A percentile compares a stretch with the other conserved stretches of the same genome.
Conservation (phyloP, 2,797 vertebrate genomes). For the Sternotherus odoratus region DNA sequence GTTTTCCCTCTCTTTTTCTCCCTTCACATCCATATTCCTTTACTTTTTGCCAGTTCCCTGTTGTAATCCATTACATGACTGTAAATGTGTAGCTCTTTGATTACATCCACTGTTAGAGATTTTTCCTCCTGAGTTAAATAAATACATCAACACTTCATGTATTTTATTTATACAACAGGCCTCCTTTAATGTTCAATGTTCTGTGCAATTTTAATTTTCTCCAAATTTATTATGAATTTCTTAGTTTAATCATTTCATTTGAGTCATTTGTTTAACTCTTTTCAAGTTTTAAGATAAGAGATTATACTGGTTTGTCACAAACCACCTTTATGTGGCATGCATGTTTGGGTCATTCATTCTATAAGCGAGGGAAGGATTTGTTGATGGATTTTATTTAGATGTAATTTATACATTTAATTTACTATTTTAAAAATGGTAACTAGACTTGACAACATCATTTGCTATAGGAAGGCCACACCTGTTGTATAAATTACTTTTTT, state of each 20-base stretch:
- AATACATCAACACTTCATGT: slow-evolving; percentile 27
- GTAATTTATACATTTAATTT: background rate
- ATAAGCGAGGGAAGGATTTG: background rate
- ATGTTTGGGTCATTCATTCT: background rate
- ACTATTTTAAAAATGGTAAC: background rate
- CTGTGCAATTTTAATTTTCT: slow-evolving; percentile 53
- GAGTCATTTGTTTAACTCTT: slow-evolving; percentile 24
- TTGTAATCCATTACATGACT: slow-evolving; percentile 40
- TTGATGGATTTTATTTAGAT: background rate
- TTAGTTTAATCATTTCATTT: slow-evolving; percentile 65
- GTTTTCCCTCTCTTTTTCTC: background rate
- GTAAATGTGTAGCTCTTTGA: slow-evolving; percentile 58
- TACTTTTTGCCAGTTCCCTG: slow-evolving; percentile 32
- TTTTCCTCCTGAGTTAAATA: slow-evolving; percentile 56
- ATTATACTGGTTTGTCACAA: background rate
- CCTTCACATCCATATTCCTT: slow-evolving; percentile 4
- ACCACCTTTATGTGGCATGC: background rate
- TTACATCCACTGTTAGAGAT: slow-evolving; percentile 51
- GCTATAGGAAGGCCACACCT: background rate
- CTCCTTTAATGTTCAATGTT: slow-evolving; percentile 62
- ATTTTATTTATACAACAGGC: slow-evolving; percentile 66
- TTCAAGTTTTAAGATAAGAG: slow-evolving; percentile 22
- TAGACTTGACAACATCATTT: slow-evolving; percentile 14
- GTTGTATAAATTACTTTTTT: slow-evolving; percentile 63
- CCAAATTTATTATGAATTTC: slow-evolving; percentile 57